Conservation (phyloP, 2,113 vertebrate genomes). For the Bufo gargarizans region DNA sequence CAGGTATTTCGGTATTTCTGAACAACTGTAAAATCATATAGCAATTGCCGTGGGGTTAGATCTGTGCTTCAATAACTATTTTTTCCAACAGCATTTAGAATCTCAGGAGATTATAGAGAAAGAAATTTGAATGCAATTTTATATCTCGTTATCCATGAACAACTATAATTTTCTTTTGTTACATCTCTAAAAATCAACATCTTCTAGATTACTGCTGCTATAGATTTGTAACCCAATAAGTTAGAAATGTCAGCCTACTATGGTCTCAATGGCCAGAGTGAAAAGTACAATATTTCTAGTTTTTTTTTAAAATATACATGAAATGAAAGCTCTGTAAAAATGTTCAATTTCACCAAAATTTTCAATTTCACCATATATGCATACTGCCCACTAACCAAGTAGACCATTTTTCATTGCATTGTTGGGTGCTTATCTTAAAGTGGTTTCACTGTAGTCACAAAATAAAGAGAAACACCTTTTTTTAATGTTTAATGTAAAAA, state of each 20-base stretch:
- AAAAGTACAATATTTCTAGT: too few relatives aligned
- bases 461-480: too few relatives aligned
- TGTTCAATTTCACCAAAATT: too few relatives aligned
- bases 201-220: background rate
- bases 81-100: background rate
- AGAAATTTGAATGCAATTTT: conserved; percentile 27
- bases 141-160: background rate
- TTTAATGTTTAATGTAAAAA: too few relatives aligned
- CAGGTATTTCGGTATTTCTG: background rate
- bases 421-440: too few relatives aligned
- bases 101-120: background rate
- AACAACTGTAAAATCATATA: background rate
- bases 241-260: background rate
- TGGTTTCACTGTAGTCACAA: too few relatives aligned
- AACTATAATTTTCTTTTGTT: conserved; percentile 10
- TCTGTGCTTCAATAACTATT: conserved; percentile 12
- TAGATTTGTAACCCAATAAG: background rate
- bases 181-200: background rate
- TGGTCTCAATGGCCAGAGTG: too few relatives aligned
- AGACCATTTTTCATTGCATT: too few relatives aligned
- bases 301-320: too few relatives aligned
- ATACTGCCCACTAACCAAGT: too few relatives aligned
- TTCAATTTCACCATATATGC: too few relatives aligned
- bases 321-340: too few relatives aligned
- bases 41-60: background rate